Percentiles rank a stretch among this genome's conserved stretches.
phyloP scores from a whole-genome alignment of 1,140 invertebrate genomes.

The Ips typographus region DNA sequence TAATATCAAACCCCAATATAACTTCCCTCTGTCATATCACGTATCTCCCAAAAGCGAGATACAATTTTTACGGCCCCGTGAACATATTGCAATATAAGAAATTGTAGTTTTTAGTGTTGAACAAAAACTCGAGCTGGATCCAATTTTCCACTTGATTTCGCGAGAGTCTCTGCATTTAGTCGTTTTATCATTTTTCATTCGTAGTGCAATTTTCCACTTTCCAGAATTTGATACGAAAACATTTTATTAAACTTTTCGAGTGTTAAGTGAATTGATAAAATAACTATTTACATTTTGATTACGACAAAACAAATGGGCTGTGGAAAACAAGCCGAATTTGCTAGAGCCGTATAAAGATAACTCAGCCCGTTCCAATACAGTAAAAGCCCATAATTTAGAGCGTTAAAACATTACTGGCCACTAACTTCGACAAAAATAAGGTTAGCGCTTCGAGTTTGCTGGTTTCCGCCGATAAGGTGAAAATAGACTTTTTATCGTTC shows the following conservation, averaged over 20 bases:
- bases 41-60: slow-evolving; percentile 33
- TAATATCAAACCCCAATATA: slow-evolving; percentile 36
- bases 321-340: not conserved
- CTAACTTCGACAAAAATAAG: slow-evolving; percentile 29
- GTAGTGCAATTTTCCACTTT: not conserved
- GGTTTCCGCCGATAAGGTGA: slow-evolving; percentile 22
- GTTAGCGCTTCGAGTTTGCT: slow-evolving; percentile 24
- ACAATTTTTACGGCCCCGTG: slow-evolving; percentile 34
- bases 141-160: slow-evolving; percentile 30
- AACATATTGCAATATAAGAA: slow-evolving; percentile 37
- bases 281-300: no score
- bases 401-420: slow-evolving; percentile 27
- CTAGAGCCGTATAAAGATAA: not conserved
- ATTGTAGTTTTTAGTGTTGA: slow-evolving; percentile 34
- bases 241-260: no score
- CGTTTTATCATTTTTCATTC: slow-evolving; percentile 18
- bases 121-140: slow-evolving; percentile 31
- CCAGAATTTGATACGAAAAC: not conserved
- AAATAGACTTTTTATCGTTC: slow-evolving; percentile 29
- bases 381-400: slow-evolving; percentile 26
- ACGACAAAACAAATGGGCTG: not conserved
- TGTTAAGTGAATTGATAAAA: no score
- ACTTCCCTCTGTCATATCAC: slow-evolving; percentile 33
- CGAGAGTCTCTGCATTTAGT: not conserved
- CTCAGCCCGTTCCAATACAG: not conserved